These are phyloP conservation scores for Drosophila flavopinicola DNA, from an alignment of 2,888 invertebrate species.

Conservation along the genomic window DNA sequence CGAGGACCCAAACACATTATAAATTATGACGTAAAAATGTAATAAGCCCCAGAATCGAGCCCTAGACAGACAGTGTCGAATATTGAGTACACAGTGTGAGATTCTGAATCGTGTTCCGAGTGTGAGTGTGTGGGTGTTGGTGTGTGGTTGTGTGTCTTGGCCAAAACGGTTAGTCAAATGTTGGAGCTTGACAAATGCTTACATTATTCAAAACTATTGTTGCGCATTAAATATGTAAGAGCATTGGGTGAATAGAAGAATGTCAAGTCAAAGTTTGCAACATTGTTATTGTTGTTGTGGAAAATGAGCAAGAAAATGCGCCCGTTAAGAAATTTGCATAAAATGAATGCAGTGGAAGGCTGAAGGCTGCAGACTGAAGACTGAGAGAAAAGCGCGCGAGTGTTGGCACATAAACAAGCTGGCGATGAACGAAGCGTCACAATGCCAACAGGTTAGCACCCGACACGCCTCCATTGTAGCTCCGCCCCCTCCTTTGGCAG, in stretches of 20 bases:
- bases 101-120: background rate
- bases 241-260: conserved; percentile 35
- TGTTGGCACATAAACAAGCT: conserved; percentile 71
- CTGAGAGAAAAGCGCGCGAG: conserved; percentile 42
- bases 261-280: conserved; percentile 64
- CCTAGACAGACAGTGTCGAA: conserved; percentile 53
- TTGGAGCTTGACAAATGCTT: conserved; percentile 46
- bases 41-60: conserved; percentile 50
- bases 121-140: background rate
- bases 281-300: conserved; percentile 48
- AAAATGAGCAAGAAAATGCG: conserved; percentile 73
- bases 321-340: conserved; percentile 68
- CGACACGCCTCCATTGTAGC: conserved; percentile 1
- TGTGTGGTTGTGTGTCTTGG: conserved; percentile 12
- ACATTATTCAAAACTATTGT: conserved; percentile 73
- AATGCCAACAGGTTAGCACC: conserved; percentile 71
- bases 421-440: conserved; percentile 52
- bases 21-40: conserved; percentile 72
- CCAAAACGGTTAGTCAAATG: conserved; percentile 45
- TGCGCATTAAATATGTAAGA: conserved; percentile 65
- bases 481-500: background rate
- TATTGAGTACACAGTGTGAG: conserved; percentile 43
- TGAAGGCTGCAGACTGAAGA: conserved; percentile 6
- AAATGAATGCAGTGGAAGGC: conserved; percentile 46
- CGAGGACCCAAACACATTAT: conserved; percentile 53